phyloP scores from a whole-genome alignment of 2,888 invertebrate genomes.

The Adelognathus sp. region DNA sequence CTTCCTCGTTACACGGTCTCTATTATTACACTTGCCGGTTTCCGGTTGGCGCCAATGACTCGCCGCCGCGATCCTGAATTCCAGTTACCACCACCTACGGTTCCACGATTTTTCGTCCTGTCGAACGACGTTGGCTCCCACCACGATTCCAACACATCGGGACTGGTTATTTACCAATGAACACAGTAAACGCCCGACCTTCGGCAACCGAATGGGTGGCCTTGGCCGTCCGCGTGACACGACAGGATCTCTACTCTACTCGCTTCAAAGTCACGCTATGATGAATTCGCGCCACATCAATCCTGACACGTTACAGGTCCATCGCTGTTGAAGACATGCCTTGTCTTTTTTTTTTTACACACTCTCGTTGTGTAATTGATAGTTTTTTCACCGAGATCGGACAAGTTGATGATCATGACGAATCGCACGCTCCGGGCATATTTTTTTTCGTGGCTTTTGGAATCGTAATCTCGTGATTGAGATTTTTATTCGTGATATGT shows the following conservation, averaged over 20 bases:
- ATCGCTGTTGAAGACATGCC: not conserved
- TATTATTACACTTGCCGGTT: slow-evolving; percentile 77
- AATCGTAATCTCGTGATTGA: not conserved
- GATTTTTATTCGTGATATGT: not conserved
- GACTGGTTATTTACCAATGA: slow-evolving; percentile 51
- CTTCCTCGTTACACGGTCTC: slow-evolving; percentile 76
- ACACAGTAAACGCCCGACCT: slow-evolving; percentile 20
- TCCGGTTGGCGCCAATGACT: slow-evolving; percentile 15
- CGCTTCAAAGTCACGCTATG: slow-evolving; percentile 10
- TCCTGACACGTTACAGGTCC: slow-evolving; percentile 2
- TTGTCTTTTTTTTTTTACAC: not conserved
- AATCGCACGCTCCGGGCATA: not conserved
- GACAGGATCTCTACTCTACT: slow-evolving; percentile 43
- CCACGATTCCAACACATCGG: slow-evolving; percentile 58
- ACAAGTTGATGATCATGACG: not conserved
- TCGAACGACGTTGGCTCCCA: slow-evolving; percentile 76
- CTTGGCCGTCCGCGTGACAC: not conserved
- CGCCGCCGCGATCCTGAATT: slow-evolving; percentile 11
- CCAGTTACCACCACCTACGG: slow-evolving; percentile 18
- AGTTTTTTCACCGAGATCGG: not conserved
- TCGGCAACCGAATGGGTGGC: slow-evolving; percentile 21
- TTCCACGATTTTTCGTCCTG: slow-evolving; percentile 36
- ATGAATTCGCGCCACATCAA: not conserved
- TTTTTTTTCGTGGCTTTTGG: not conserved
- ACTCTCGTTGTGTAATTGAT: no score